phyloP scores from a whole-genome alignment of 2,888 invertebrate species.

The Peribatodes rhomboidaria region DNA sequence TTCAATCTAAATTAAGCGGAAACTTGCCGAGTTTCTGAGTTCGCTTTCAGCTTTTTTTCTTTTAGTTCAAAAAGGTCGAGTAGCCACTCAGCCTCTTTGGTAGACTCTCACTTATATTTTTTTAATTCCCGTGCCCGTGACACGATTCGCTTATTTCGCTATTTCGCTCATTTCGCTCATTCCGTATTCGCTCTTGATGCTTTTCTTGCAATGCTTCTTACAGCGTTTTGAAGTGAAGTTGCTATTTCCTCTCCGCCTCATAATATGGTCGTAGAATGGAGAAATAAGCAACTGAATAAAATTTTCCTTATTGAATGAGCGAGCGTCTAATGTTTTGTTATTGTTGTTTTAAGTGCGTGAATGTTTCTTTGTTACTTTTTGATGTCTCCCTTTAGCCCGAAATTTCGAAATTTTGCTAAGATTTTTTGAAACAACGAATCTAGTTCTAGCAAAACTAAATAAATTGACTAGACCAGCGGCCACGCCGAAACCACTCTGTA shows the following conservation, averaged over 20 bases:
- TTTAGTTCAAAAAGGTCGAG: conserved; percentile 37
- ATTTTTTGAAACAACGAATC: too few species aligned
- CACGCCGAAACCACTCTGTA: too few species aligned
- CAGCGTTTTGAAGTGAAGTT: conserved; percentile 9
- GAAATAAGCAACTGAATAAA: conserved; percentile 25
- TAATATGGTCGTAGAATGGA: neutral
- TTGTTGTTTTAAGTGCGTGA: conserved; percentile 19
- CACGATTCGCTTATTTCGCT: conserved; percentile 25
- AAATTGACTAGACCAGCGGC: too few species aligned
- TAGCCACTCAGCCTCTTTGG: conserved; percentile 22
- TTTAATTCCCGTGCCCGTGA: conserved; percentile 27
- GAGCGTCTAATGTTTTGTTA: conserved; percentile 12
- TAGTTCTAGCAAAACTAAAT: too few species aligned
- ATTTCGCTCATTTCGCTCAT: conserved; percentile 12
- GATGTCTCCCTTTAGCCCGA: neutral
- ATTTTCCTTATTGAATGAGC: conserved; percentile 20
- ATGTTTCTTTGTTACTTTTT: neutral
- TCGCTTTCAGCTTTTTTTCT: conserved; percentile 21
- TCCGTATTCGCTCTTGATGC: neutral
- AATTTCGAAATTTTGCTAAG: neutral
- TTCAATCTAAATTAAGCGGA: conserved; percentile 16
- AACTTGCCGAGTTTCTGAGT: conserved; percentile 11
- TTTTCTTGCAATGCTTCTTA: conserved; percentile 7
- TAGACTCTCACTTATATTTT: conserved; percentile 27
- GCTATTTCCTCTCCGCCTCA: conserved; percentile 9